Conservation (phyloP, 1,140 invertebrate species). For the Nautilus pompilius region DNA sequence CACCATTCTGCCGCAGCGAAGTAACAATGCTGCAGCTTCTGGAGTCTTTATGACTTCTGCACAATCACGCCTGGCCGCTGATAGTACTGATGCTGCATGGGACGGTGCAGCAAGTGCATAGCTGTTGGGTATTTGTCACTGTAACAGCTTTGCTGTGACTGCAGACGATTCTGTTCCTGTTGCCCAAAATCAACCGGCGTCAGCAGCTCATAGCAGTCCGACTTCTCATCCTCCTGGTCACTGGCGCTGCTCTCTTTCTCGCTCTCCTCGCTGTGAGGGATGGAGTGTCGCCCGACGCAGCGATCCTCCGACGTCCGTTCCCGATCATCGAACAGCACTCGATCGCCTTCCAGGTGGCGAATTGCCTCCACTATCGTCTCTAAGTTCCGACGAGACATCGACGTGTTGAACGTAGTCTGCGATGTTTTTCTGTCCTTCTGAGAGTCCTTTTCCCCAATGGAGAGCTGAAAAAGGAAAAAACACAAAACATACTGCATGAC, state of each 20-base stretch:
- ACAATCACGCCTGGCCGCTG: slow-evolving; percentile 44
- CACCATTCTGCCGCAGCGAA: background rate
- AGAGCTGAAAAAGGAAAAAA: background rate
- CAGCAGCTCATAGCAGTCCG: background rate
- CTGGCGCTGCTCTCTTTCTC: slow-evolving; percentile 35
- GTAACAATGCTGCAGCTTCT: slow-evolving; percentile 4
- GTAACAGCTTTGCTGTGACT: slow-evolving; percentile 16
- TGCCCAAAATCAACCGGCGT: background rate
- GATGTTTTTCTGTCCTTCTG: background rate
- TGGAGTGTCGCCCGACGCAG: slow-evolving; percentile 7
- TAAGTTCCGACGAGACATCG: slow-evolving; percentile 86
- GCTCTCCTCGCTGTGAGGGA: slow-evolving; percentile 32
- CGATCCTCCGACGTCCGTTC: background rate
- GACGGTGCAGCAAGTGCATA: slow-evolving; percentile 35
- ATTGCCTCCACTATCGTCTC: slow-evolving; percentile 98
- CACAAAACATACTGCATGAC: background rate
- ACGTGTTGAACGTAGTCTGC: slow-evolving; percentile 11
- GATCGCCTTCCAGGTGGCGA: slow-evolving; percentile 90
- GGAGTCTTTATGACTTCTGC: slow-evolving; percentile 34
- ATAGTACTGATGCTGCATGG: slow-evolving; percentile 22
- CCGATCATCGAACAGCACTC: slow-evolving; percentile 45
- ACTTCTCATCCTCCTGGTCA: slow-evolving; percentile 5
- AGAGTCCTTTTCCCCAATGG: background rate
- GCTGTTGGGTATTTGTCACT: slow-evolving; percentile 40
- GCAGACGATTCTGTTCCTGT: background rate